Percentiles rank a stretch among this genome's conserved stretches.
Evolutionary conservation across 2,888 invertebrate genomes (phyloP).

Genomic region (Sinohyriopsis cumingii): DNA sequence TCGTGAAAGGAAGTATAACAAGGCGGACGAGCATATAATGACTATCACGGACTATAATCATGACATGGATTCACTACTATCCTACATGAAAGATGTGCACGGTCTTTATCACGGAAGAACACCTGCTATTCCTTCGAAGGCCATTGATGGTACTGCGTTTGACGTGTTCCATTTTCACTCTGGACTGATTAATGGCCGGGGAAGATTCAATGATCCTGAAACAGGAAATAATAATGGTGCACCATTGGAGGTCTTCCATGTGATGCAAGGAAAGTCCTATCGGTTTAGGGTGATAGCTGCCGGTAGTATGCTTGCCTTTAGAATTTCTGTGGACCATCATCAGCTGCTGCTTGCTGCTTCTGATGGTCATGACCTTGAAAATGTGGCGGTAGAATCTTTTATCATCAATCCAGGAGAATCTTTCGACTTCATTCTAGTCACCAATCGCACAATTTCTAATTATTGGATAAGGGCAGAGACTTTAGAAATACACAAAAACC

Average conservation of each 20-base stretch:
- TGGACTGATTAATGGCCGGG: conserved; percentile 41
- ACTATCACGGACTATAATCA: conserved; percentile 33
- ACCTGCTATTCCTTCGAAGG: background rate
- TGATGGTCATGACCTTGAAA: conserved; percentile 37
- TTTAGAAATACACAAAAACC: conserved; percentile 14
- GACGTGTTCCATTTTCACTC: conserved; percentile 17
- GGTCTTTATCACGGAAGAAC: conserved; percentile 2
- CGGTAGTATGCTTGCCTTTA: conserved; percentile 28
- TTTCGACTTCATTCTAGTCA: conserved; percentile 37
- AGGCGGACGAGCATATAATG: conserved; percentile 3
- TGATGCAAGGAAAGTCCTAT: conserved; percentile 13
- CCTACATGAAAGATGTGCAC: background rate
- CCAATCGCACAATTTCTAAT: conserved; percentile 23
- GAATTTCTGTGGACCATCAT: conserved; percentile 37
- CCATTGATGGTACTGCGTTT: conserved; percentile 8
- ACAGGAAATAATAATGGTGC: conserved; percentile 17
- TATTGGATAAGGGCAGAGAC: conserved; percentile 44
- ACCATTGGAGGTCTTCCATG: conserved; percentile 22
- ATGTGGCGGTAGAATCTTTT: conserved; percentile 22
- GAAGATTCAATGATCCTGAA: conserved; percentile 16
- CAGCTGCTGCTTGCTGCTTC: conserved; percentile 31
- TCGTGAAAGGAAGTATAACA: conserved; percentile 11
- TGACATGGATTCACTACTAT: conserved; percentile 5
- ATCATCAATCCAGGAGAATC: conserved; percentile 36
- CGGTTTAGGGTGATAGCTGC: conserved; percentile 34